These are phyloP conservation scores for Amaurobius ferox DNA, from an alignment of 2,888 invertebrate genomes.

Conservation along the genomic window DNA sequence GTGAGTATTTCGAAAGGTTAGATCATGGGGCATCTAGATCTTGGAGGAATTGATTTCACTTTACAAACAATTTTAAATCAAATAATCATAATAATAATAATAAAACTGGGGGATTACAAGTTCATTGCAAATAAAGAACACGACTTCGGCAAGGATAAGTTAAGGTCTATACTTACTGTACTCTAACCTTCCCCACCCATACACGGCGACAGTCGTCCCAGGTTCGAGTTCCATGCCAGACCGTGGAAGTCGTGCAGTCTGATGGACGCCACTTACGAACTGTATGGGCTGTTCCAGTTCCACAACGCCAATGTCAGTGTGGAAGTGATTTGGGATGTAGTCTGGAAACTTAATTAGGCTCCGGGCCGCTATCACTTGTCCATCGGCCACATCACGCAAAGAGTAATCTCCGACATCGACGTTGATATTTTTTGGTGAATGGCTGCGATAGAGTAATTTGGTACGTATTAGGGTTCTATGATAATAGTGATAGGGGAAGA, in stretches of 20 bases:
- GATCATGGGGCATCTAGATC: too few species aligned
- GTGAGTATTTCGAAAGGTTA: too few species aligned
- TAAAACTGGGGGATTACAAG: too few species aligned
- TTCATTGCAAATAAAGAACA: too few species aligned
- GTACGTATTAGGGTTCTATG: neutral
- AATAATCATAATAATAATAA: too few species aligned
- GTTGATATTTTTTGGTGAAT: neutral
- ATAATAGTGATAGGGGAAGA: too few species aligned
- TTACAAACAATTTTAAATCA: too few species aligned
- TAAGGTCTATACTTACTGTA: conserved; percentile 26
- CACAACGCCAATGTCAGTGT: conserved; percentile 41
- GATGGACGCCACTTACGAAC: neutral
- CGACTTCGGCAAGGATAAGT: too few species aligned
- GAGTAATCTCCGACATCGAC: conserved; percentile 52
- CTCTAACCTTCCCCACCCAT: conserved; percentile 55
- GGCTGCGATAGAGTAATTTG: neutral
- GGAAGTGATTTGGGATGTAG: conserved; percentile 15
- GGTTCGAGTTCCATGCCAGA: conserved; percentile 8
- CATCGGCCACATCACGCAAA: neutral
- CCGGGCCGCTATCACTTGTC: neutral
- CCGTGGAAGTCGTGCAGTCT: conserved; percentile 15
- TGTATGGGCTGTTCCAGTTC: conserved; percentile 30
- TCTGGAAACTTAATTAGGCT: neutral
- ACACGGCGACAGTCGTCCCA: conserved; percentile 36
- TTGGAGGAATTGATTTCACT: too few species aligned